Evolutionary conservation across 2,113 vertebrate species (phyloP), one percentile per base, ranked within the genome.

Genomic region (Onychorhynchus coronatus): DNA sequence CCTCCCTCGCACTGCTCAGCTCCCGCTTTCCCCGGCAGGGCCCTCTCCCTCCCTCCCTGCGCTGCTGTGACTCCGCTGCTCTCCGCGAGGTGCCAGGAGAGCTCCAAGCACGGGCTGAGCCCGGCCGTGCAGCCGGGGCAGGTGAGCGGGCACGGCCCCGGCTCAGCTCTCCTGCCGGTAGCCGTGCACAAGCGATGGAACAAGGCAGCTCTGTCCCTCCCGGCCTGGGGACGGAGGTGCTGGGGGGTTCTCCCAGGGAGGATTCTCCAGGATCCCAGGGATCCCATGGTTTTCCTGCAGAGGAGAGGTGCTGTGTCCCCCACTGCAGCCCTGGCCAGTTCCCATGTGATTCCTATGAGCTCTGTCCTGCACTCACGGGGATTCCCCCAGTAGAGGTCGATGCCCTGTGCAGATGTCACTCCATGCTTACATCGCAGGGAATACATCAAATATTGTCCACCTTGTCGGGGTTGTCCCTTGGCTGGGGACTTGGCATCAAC

Each of bases 21-120:
- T 70, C 31, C 47, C 5, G 35, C 39, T n/a, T 59, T 25, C 56
- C 52, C 67, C 2, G 72, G 47, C 92, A 33, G 39, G n/a, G 35
- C 5, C 30, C 25, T 22, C 19, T 12, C 30, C 42, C 39, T 63
- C 44, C 33, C 33, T 78, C 55, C 62, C 41, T 75, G 27, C 3
- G 0, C 70, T 2, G 52, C 91, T 97, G 95, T 85, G 78, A 72
- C 78, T 27, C 96, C 90, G 23, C 85, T 37, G 15, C 90, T 95
- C 81, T 91, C 96, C 96, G 58, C 96, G 90, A 97, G 96, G 96
- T 96, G 96, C 96, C 96, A 97, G 96, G 92, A 93, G 93, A 95
- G 96, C 18, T 89, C 95, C 49, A 61, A 61, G 90, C 95, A 93
- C 65, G 1, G 28, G 68, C 62, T 31, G 62, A 82, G 79, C 77